phyloP scores from a whole-genome alignment of 2,113 vertebrate genomes.

The Rhinolophus sinicus region DNA sequence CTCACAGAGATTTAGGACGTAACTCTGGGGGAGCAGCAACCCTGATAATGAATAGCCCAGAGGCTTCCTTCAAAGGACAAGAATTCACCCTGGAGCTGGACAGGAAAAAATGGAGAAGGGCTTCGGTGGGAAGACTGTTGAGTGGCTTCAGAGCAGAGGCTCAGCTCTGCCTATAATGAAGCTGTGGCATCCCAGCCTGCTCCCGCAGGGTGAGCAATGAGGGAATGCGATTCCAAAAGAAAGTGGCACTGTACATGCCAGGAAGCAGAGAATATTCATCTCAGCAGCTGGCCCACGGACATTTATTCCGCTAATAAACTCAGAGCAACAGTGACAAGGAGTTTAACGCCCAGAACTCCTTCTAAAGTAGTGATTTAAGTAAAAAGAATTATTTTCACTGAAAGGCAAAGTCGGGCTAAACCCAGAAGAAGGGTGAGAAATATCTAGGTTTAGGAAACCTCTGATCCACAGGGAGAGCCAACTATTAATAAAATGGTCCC shows the following conservation, averaged over 20 bases:
- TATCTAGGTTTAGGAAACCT: not conserved
- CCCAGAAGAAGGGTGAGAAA: not conserved
- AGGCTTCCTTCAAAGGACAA: not conserved
- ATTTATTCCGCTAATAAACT: slow-evolving; percentile 64
- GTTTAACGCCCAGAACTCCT: slow-evolving; percentile 28
- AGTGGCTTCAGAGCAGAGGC: not conserved
- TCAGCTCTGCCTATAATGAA: slow-evolving; percentile 8
- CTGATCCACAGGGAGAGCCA: not conserved
- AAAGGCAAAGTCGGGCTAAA: slow-evolving; percentile 49
- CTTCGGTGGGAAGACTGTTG: not conserved
- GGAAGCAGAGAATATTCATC: slow-evolving; percentile 11
- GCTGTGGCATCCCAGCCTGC: not conserved
- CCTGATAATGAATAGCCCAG: not conserved
- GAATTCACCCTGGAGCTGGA: not conserved
- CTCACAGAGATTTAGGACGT: not conserved
- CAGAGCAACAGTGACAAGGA: not conserved
- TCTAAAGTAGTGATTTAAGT: not conserved
- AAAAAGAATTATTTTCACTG: slow-evolving; percentile 27
- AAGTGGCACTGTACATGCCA: not conserved
- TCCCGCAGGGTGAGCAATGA: not conserved
- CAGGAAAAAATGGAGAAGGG: not conserved
- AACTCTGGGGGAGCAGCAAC: not conserved
- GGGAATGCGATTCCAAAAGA: not conserved
- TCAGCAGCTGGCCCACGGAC: slow-evolving; percentile 13
- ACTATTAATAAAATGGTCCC: not conserved